Percentiles rank a stretch among this genome's conserved stretches.
Evolutionary conservation across 2,797 vertebrate species (phyloP).

Genomic region (Danionella dracula): DNA sequence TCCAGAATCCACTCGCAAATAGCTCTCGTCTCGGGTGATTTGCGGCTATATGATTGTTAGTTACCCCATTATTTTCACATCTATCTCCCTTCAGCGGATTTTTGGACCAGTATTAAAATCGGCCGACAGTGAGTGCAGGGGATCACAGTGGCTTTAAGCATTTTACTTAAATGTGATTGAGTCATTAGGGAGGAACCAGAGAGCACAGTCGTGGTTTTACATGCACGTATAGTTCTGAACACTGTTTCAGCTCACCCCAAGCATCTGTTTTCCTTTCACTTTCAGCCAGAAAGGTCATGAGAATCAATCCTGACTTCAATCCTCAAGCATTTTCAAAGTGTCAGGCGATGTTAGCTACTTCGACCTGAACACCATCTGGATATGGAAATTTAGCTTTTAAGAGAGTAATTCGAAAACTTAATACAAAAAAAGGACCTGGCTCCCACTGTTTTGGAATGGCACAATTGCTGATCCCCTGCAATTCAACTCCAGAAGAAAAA

Average conservation of each 20-base stretch:
- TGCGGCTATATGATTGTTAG: background rate
- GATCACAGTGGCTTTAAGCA: slow-evolving; percentile 3
- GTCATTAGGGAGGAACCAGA: slow-evolving; percentile 11
- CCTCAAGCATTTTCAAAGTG: slow-evolving; percentile 12
- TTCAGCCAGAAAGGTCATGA: background rate
- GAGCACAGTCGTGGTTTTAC: background rate
- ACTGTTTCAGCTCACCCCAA: background rate
- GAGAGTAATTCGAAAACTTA: slow-evolving; percentile 1
- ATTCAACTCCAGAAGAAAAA: background rate
- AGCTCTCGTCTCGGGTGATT: background rate
- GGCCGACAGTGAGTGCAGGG: background rate
- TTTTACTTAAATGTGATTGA: slow-evolving; percentile 5
- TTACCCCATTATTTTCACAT: slow-evolving; percentile 2
- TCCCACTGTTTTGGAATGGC: slow-evolving; percentile 10
- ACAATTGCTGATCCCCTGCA: background rate
- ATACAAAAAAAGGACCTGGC: background rate
- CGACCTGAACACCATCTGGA: slow-evolving; percentile 4
- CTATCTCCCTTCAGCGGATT: background rate
- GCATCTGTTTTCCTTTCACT: slow-evolving; percentile 19
- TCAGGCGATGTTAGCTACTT: slow-evolving; percentile 6
- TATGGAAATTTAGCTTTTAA: slow-evolving; percentile 10
- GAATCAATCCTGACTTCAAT: slow-evolving; percentile 15
- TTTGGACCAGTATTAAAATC: slow-evolving; percentile 2
- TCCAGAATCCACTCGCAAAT: background rate
- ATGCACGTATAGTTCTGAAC: slow-evolving; percentile 10